Evolutionary conservation across 2,797 vertebrate genomes (phyloP), one percentile per base, ranked within the genome.

Genomic region (Odontamblyopus rebecca): DNA sequence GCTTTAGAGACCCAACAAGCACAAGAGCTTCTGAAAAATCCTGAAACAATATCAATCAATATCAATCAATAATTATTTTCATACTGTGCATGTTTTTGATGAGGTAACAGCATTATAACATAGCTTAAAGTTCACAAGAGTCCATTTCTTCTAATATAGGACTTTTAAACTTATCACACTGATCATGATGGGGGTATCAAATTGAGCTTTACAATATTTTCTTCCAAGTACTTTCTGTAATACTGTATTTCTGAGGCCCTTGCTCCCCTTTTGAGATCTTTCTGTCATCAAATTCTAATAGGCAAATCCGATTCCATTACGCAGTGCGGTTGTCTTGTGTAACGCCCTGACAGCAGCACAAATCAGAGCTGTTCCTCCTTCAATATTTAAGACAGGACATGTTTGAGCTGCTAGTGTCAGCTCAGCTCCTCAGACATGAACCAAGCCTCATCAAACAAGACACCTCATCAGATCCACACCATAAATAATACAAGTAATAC

Each of bases 371-470:
- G 89, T 87, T 86, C 84, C 74, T 87, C 82, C 80, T 85, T 91
- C 85, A 90, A 92, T 91, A 91, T 93, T 91, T 89, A 86, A 89
- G 86, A 79, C 79, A 77, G 80, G 76, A 66, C 82, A 69, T 81
- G 82, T 86, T 80, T 86, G 68, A 79, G 59, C 74, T 72, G 84
- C 66, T 69, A 26, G 23, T 86, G 86, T 88, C 89, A 89, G 80
- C 80, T 76, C 78, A 82, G 88, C 85, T 86, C 88, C 89, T 89
- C 78, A 85, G 83, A 82, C 75, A 71, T 83, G 81, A 88, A 85
- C 82, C 80, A 74, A 84, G 72, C 84, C 85, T 82, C 82, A 88
- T 89, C 88, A 89, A 81, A 88, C 86, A 77, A 83, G 84, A 83
- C 83, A 85, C 87, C 88, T 89, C 88, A 89, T 92, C 90, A 90